These are phyloP conservation scores for Lagria hirta DNA, from an alignment of 2,888 invertebrate species.

Conservation along the genomic window DNA sequence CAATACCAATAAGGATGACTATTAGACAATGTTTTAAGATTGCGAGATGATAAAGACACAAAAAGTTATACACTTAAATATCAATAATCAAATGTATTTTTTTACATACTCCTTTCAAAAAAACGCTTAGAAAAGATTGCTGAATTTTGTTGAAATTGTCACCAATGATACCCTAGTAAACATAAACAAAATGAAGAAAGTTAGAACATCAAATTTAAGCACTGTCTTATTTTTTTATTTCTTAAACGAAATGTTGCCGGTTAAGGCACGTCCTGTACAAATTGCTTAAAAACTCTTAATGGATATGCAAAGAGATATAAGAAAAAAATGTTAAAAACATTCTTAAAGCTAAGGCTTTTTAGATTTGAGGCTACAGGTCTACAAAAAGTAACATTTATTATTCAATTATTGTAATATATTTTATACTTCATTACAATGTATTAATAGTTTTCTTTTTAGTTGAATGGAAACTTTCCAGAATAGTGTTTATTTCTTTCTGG, in stretches of 20 bases:
- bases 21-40: too few relatives aligned
- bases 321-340: neutral
- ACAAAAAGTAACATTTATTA: slow-evolving; percentile 3
- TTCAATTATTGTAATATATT: slow-evolving; percentile 1
- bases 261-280: slow-evolving; percentile 1
- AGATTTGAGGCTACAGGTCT: slow-evolving; percentile 2
- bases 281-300: neutral
- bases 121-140: too few relatives aligned
- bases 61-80: too few relatives aligned
- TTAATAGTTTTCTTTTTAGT: too few relatives aligned
- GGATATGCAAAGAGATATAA: slow-evolving; percentile 1
- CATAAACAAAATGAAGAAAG: neutral
- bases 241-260: slow-evolving; percentile 2
- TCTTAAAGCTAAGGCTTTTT: slow-evolving; percentile 2
- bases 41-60: too few relatives aligned
- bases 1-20: neutral
- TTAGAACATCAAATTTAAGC: slow-evolving; percentile 1
- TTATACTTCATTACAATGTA: slow-evolving; percentile 2
- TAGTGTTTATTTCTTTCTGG: slow-evolving; percentile 2
- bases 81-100: too few relatives aligned
- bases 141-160: too few relatives aligned
- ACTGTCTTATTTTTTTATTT: slow-evolving; percentile 3
- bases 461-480: slow-evolving; percentile 1
- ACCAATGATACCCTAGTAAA: too few relatives aligned
- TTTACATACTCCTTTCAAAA: too few relatives aligned